Percentiles rank a stretch among this genome's conserved stretches.
Conservation (phyloP, 2,113 vertebrate genomes). For the Saiga tatarica region DNA sequence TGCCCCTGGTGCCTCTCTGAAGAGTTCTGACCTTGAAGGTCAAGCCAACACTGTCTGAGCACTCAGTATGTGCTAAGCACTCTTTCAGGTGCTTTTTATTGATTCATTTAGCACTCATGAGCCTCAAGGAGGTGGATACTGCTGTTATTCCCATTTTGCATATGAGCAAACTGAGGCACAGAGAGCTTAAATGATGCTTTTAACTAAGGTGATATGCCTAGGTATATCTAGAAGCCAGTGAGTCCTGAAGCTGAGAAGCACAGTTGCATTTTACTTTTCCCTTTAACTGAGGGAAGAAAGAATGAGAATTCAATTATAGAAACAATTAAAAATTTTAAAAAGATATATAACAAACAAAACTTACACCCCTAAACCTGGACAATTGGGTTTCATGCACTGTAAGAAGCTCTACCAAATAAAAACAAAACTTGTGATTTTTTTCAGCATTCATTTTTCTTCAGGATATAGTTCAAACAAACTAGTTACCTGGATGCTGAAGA, state of each 20-base stretch:
- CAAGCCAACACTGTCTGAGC: background rate
- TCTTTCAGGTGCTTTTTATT: background rate
- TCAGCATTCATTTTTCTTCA: slow-evolving; percentile 46
- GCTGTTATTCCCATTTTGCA: background rate
- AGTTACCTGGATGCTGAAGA: slow-evolving; percentile 55
- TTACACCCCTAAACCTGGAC: background rate
- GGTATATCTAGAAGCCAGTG: background rate
- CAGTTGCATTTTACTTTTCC: background rate
- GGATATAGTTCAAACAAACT: slow-evolving; percentile 50
- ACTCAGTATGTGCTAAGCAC: background rate
- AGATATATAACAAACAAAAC: background rate
- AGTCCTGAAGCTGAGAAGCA: background rate
- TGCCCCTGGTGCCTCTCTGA: background rate
- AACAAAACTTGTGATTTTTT: slow-evolving; percentile 34
- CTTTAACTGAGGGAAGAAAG: background rate
- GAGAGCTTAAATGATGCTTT: background rate
- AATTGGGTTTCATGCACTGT: background rate
- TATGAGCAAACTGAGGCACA: background rate
- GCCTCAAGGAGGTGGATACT: background rate
- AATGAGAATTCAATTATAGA: background rate
- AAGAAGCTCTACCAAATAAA: slow-evolving; percentile 32
- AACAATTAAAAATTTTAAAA: background rate
- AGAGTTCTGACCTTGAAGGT: background rate
- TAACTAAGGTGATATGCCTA: background rate
- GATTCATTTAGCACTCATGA: background rate